phyloP scores from a whole-genome alignment of 2,113 vertebrate genomes.

The Podarcis cretensis region DNA sequence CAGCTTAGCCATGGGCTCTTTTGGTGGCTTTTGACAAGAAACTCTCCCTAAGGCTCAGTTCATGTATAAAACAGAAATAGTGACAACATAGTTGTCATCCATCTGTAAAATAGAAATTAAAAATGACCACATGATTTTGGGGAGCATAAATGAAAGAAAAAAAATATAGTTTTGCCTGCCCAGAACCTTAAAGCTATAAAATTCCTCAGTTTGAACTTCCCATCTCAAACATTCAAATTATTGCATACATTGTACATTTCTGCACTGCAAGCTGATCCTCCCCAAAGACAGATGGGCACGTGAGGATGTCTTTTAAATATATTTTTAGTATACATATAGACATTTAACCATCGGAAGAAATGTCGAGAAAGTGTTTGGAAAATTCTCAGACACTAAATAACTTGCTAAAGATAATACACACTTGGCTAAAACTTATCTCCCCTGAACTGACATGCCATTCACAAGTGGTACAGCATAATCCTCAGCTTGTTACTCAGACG shows the following conservation, averaged over 20 bases:
- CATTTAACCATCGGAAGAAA: conserved; percentile 6
- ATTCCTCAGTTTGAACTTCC: background rate
- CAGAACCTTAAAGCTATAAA: background rate
- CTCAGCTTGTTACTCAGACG: background rate
- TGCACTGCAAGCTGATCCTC: conserved; percentile 1
- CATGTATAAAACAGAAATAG: background rate
- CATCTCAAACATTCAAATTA: background rate
- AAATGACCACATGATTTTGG: too few relatives aligned
- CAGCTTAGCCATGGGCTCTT: background rate
- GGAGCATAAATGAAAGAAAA: background rate
- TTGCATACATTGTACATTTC: conserved; percentile 7
- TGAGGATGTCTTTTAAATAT: background rate
- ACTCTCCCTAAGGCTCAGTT: background rate
- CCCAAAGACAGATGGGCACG: conserved; percentile 26
- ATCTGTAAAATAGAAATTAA: background rate
- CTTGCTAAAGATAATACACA: background rate
- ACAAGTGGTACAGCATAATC: background rate
- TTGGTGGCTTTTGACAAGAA: background rate
- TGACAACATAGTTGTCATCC: background rate
- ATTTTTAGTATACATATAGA: conserved; percentile 23
- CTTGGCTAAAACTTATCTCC: background rate
- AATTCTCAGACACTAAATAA: background rate
- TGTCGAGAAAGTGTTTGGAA: background rate
- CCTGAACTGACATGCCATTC: background rate
- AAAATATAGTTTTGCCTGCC: background rate